Conservation (phyloP, 30 jellyfish, hydroid and myxozoan genomes). For the Nemopilema nomurai region DNA sequence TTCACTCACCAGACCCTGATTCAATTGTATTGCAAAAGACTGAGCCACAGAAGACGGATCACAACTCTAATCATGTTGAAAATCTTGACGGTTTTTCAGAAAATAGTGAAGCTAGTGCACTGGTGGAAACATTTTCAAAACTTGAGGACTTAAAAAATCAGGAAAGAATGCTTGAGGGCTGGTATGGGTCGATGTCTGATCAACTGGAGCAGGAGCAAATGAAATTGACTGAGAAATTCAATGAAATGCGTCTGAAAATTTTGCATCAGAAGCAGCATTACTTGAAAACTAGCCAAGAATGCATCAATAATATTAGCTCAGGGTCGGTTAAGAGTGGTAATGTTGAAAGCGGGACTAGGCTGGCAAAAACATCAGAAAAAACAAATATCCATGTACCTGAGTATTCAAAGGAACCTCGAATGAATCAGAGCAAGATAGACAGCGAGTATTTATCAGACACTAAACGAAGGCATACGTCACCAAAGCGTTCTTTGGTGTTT, state of each 20-base stretch:
- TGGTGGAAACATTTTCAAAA: slow-evolving; percentile 40
- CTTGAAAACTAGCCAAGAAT: slow-evolving; percentile 60
- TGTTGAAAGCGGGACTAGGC: not conserved
- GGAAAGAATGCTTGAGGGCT: slow-evolving; percentile 53
- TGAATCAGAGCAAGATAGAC: not conserved
- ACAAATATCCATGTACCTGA: not conserved
- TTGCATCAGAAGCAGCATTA: slow-evolving; percentile 50
- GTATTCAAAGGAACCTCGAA: not conserved
- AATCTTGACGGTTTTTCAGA: not conserved
- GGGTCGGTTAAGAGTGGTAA: not conserved
- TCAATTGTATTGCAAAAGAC: not conserved
- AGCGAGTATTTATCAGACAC: not conserved
- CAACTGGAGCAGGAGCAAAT: slow-evolving; percentile 55
- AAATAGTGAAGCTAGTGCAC: not conserved
- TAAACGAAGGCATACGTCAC: not conserved
- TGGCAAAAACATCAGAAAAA: not conserved
- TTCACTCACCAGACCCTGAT: not conserved
- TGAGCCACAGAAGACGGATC: not conserved
- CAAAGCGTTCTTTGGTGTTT: not conserved
- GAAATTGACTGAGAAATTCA: slow-evolving; percentile 23
- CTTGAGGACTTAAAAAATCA: slow-evolving; percentile 57
- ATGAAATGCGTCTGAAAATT: slow-evolving; percentile 54
- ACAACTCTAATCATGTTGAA: slow-evolving; percentile 10
- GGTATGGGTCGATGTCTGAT: slow-evolving; percentile 56
- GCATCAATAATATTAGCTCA: slow-evolving; percentile 17